Evolutionary conservation across 2,888 invertebrate genomes (phyloP).

Genomic region (Smittia sp.): DNA sequence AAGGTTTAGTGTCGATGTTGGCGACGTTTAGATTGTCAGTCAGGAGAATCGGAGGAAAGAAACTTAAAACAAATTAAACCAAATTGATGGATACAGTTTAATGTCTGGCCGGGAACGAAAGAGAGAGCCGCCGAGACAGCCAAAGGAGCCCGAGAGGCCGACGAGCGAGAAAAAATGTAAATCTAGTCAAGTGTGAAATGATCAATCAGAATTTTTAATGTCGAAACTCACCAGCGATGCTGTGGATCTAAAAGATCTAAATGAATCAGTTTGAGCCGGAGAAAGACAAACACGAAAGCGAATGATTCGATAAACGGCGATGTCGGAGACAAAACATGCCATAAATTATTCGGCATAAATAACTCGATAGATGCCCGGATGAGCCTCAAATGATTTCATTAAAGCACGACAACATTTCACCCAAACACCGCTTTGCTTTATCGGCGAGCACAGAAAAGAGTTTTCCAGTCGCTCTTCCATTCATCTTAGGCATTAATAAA

Average conservation of each 20-base stretch:
- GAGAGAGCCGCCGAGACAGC: constrained; percentile 18
- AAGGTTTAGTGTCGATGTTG: constrained; percentile 22
- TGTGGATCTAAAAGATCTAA: not conserved
- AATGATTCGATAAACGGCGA: not conserved
- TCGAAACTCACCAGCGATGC: not conserved
- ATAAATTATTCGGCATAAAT: not conserved
- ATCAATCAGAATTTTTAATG: constrained; percentile 36
- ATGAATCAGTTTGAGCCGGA: too few relatives aligned
- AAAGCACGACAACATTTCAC: not conserved
- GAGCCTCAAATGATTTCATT: constrained; percentile 4
- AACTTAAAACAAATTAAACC: constrained; percentile 35
- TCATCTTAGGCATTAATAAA: constrained; percentile 17
- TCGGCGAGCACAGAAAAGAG: constrained; percentile 6
- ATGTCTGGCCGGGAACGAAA: not conserved
- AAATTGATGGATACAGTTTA: constrained; percentile 40
- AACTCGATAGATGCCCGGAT: not conserved
- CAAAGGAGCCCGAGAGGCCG: not conserved
- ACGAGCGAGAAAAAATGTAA: constrained; percentile 33
- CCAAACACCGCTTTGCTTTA: not conserved
- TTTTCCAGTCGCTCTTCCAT: not conserved
- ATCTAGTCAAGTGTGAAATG: constrained; percentile 39
- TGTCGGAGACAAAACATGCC: not conserved
- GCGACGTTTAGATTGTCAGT: constrained; percentile 17
- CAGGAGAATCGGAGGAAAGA: not conserved
- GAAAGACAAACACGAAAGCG: not conserved